These are phyloP conservation scores for Alces alces DNA, from an alignment of 2,113 vertebrate genomes.

Conservation along the genomic window DNA sequence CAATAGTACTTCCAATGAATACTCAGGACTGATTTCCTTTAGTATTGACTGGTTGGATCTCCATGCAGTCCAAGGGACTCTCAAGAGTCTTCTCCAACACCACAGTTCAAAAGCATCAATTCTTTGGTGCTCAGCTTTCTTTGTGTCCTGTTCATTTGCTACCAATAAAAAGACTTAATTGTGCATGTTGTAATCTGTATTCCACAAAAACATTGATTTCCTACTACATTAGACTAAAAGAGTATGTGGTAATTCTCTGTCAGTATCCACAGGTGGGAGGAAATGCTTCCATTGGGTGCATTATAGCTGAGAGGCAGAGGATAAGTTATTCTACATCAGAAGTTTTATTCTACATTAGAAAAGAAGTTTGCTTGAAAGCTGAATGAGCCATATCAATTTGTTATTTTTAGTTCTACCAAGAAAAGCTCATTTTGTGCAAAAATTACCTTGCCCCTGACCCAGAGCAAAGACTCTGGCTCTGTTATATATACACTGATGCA, in stretches of 20 bases:
- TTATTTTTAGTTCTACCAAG: constrained; percentile 47
- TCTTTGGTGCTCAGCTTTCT: neutral
- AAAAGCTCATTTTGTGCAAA: constrained; percentile 64
- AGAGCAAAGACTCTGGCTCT: neutral
- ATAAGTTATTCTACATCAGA: neutral
- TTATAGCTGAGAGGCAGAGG: neutral
- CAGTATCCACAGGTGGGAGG: neutral
- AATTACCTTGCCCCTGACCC: neutral
- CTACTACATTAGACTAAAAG: neutral
- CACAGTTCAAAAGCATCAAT: neutral
- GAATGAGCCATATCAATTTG: neutral
- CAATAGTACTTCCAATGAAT: neutral
- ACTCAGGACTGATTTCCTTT: neutral
- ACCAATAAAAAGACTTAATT: neutral
- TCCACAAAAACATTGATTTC: neutral
- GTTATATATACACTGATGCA: neutral
- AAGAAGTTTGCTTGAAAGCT: neutral
- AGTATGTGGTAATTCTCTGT: neutral
- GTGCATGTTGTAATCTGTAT: neutral
- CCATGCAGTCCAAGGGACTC: neutral
- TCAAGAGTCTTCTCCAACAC: neutral
- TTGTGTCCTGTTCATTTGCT: neutral
- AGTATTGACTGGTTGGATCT: neutral
- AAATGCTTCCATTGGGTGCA: neutral
- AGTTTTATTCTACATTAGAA: too few relatives aligned